A percentile compares a stretch with the other conserved stretches of the same genome.
Evolutionary conservation across 2,888 invertebrate genomes (phyloP).

Genomic region (Eupithecia dodoneata): DNA sequence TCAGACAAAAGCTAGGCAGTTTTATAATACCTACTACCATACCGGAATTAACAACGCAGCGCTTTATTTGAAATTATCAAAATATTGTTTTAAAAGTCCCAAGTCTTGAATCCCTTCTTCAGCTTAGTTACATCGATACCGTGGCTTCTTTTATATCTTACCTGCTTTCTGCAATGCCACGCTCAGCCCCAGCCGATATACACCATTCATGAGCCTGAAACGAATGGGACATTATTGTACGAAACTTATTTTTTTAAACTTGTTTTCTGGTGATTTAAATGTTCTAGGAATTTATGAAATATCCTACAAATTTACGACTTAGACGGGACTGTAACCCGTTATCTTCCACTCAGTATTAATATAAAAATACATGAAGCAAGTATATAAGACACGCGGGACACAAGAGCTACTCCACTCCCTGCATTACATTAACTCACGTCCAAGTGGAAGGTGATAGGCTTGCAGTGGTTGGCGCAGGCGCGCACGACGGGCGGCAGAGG

Average conservation of each 20-base stretch:
- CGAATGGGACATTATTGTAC: conserved; percentile 19
- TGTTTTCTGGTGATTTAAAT: background rate
- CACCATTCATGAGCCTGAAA: conserved; percentile 69
- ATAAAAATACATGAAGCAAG: background rate
- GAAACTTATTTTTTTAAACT: too few relatives aligned
- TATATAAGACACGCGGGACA: conserved; percentile 42
- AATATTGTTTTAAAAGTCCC: too few relatives aligned
- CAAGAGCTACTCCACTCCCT: conserved; percentile 68
- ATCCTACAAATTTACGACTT: too few relatives aligned
- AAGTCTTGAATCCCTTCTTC: background rate
- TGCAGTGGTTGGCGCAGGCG: conserved; percentile 60
- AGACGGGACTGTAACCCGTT: too few relatives aligned
- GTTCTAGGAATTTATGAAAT: too few relatives aligned
- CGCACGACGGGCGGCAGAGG: conserved; percentile 57
- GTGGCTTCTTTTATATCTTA: conserved; percentile 34
- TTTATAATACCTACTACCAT: too few relatives aligned
- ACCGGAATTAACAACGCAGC: too few relatives aligned
- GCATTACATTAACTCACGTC: conserved; percentile 49
- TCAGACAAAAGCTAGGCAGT: too few relatives aligned
- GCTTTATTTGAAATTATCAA: too few relatives aligned
- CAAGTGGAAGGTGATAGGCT: conserved; percentile 53
- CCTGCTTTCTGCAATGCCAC: conserved; percentile 68
- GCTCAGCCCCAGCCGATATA: conserved; percentile 62
- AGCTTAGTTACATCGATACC: background rate
- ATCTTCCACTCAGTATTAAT: too few relatives aligned